These are phyloP conservation scores for Tychaedon coryphoeus DNA, from an alignment of 2,113 vertebrate species.

Conservation along the genomic window DNA sequence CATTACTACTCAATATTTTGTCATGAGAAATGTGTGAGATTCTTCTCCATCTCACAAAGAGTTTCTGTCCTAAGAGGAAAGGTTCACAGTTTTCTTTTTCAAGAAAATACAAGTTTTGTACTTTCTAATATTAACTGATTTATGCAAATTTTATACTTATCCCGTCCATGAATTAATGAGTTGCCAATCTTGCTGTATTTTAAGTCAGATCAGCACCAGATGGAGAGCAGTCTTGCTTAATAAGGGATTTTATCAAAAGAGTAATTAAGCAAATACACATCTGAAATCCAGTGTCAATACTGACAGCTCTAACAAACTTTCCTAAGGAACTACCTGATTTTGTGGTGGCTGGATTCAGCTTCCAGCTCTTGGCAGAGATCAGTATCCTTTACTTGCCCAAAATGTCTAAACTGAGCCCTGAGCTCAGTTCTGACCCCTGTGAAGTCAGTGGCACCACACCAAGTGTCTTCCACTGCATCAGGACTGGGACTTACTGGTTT, in stretches of 20 bases:
- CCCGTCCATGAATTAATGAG: not conserved
- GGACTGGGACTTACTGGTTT: not conserved
- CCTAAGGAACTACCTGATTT: not conserved
- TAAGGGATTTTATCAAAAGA: not conserved
- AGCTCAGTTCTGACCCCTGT: not conserved
- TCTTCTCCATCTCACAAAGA: not conserved
- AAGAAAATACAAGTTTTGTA: not conserved
- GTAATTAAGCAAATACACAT: not conserved
- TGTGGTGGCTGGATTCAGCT: not conserved
- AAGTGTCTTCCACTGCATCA: not conserved
- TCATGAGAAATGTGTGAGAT: not conserved
- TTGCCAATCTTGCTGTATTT: not conserved
- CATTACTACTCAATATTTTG: not conserved
- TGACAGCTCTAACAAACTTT: not conserved
- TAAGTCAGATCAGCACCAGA: slow-evolving; percentile 24
- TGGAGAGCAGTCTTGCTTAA: not conserved
- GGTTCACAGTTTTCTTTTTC: not conserved
- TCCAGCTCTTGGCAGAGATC: not conserved
- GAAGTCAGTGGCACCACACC: not conserved
- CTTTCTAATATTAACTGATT: not conserved
- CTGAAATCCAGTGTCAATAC: not conserved
- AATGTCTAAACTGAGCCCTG: not conserved
- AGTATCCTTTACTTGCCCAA: not conserved
- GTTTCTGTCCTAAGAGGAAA: not conserved
- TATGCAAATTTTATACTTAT: not conserved